Evolutionary conservation across 2,888 invertebrate genomes (phyloP).

Genomic region (Acronicta psi): DNA sequence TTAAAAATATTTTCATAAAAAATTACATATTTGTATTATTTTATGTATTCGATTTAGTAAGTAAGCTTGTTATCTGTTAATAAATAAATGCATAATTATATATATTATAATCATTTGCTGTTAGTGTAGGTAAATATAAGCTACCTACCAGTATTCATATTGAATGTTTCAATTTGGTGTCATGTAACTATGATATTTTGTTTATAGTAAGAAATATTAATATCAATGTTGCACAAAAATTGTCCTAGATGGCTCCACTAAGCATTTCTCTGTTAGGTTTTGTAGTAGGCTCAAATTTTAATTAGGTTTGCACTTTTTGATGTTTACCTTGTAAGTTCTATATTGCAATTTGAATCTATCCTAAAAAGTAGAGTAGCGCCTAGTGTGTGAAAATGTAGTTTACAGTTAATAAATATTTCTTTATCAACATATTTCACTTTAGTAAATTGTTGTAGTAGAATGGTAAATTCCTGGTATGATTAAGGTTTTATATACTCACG

Average conservation of each 20-base stretch:
- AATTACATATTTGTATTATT: slow-evolving; percentile 53
- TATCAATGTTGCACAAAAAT: slow-evolving; percentile 48
- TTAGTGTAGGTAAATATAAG: slow-evolving; percentile 54
- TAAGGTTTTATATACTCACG: too few relatives aligned
- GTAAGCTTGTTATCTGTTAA: slow-evolving; percentile 55
- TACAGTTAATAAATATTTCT: too few relatives aligned
- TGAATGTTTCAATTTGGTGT: slow-evolving; percentile 42
- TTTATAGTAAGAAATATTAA: slow-evolving; percentile 36
- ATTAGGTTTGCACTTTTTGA: slow-evolving; percentile 19
- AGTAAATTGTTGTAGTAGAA: too few relatives aligned
- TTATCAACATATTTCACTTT: too few relatives aligned
- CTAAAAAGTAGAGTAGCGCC: too few relatives aligned
- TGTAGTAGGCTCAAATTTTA: neutral
- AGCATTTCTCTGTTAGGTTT: slow-evolving; percentile 38
- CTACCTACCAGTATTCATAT: slow-evolving; percentile 55
- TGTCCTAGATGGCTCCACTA: slow-evolving; percentile 21
- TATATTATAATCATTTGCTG: slow-evolving; percentile 56
- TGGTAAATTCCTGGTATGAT: too few relatives aligned
- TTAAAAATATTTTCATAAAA: slow-evolving; percentile 68
- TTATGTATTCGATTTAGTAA: slow-evolving; percentile 59
- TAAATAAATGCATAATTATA: slow-evolving; percentile 21
- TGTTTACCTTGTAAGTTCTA: neutral
- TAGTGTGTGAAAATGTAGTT: too few relatives aligned
- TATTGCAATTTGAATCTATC: neutral
- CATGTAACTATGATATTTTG: slow-evolving; percentile 38